A percentile compares a stretch with the other conserved stretches of the same genome.
Evolutionary conservation across 2,797 vertebrate genomes (phyloP).

Genomic region (Falco novaeseelandiae): DNA sequence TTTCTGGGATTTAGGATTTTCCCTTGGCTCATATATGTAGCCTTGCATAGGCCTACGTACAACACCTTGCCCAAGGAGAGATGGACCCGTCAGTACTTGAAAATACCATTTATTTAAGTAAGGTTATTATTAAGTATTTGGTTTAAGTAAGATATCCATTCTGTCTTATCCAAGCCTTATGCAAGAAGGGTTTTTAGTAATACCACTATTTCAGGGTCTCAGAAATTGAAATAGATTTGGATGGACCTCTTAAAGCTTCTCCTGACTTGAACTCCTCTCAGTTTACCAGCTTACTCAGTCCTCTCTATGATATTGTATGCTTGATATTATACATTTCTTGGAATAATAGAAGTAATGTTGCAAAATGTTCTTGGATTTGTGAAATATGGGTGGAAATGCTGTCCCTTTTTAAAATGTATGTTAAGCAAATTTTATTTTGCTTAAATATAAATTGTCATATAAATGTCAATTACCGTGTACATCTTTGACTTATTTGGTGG

Average conservation of each 20-base stretch:
- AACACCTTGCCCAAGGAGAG: background rate
- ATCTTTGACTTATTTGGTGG: background rate
- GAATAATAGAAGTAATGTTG: background rate
- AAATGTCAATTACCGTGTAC: accelerated
- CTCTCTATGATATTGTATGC: background rate
- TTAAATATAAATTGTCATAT: no score
- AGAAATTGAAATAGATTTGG: background rate
- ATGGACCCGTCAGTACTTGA: background rate
- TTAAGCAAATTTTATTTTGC: background rate
- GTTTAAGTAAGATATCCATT: background rate
- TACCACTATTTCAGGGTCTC: background rate
- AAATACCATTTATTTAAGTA: background rate
- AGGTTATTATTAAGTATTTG: background rate
- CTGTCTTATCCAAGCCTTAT: background rate
- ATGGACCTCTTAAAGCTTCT: background rate
- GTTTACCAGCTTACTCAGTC: background rate
- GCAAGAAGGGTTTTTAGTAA: background rate
- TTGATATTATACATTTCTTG: background rate
- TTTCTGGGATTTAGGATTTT: background rate
- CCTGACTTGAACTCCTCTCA: background rate
- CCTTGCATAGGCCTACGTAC: background rate
- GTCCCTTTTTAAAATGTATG: background rate
- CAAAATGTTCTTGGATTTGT: background rate
- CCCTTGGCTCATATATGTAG: background rate
- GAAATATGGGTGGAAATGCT: background rate